Evolutionary conservation across 2,888 invertebrate species (phyloP).

Genomic region (Acanthococcus lagerstroemiae): DNA sequence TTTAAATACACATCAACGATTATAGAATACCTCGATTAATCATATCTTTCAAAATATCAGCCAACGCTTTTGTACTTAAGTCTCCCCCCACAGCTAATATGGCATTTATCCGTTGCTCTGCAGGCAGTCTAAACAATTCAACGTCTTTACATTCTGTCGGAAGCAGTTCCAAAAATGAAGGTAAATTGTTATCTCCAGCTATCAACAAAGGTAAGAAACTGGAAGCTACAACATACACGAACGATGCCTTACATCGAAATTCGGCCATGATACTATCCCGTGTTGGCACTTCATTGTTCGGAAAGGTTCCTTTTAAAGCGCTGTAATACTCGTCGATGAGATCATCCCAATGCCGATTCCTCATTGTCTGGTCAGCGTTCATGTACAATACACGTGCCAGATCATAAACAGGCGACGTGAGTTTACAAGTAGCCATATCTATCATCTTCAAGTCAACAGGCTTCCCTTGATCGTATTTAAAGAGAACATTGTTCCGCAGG

Average conservation of each 20-base stretch:
- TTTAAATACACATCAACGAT: too few species aligned
- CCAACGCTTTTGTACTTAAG: neutral
- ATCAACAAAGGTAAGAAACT: neutral
- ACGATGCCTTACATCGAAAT: neutral
- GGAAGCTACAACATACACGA: neutral
- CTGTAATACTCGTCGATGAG: constrained; percentile 1
- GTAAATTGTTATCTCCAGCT: neutral
- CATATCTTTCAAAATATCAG: neutral
- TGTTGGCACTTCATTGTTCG: neutral
- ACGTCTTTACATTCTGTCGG: neutral
- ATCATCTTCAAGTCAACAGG: neutral
- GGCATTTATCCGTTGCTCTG: too few species aligned
- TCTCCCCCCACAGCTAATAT: neutral
- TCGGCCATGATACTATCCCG: neutral
- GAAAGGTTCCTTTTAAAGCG: neutral
- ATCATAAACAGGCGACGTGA: neutral
- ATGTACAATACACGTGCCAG: neutral
- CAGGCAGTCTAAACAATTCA: neutral
- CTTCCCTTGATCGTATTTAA: neutral
- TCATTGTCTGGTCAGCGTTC: neutral
- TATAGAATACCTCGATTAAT: neutral
- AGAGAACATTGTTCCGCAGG: neutral
- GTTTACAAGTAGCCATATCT: neutral
- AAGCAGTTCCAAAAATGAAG: neutral
- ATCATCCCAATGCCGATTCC: neutral